These are phyloP conservation scores for Pterocles orientalis DNA, from an alignment of 2,113 vertebrate species.

Conservation along the genomic window DNA sequence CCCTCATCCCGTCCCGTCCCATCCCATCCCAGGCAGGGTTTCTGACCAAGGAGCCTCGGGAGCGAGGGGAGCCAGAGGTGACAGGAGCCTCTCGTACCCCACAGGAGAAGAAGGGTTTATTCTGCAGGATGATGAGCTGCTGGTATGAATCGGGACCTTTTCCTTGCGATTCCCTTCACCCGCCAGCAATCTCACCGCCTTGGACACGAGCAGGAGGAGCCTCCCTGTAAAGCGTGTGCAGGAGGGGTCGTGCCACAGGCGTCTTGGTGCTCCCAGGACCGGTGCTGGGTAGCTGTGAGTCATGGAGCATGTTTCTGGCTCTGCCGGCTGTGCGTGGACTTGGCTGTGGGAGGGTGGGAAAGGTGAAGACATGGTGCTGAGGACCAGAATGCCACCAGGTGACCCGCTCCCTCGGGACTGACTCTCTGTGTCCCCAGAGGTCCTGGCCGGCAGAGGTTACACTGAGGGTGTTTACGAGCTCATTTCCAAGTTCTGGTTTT, in stretches of 20 bases:
- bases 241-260: not conserved
- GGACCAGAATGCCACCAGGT: not conserved
- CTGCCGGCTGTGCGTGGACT: not conserved
- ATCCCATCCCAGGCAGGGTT: not conserved
- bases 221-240: not conserved
- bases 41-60: not conserved
- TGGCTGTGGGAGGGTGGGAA: not conserved
- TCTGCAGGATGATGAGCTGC: not conserved
- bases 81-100: not conserved
- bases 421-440: not conserved
- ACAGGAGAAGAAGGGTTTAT: not conserved
- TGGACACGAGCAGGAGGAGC: not conserved
- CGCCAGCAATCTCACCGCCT: not conserved
- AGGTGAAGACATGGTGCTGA: fast-evolving
- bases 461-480: not conserved
- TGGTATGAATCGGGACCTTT: not conserved
- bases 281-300: not conserved
- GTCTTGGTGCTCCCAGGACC: not conserved
- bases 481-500: not conserved
- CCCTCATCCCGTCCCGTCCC: not conserved
- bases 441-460: not conserved
- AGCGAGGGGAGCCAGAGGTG: not conserved
- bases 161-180: not conserved
- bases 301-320: not conserved
- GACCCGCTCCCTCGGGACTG: not conserved